These are phyloP conservation scores for Epizoanthus fatuus DNA, from an alignment of 92 coral and sea anemone species.

Conservation along the genomic window DNA sequence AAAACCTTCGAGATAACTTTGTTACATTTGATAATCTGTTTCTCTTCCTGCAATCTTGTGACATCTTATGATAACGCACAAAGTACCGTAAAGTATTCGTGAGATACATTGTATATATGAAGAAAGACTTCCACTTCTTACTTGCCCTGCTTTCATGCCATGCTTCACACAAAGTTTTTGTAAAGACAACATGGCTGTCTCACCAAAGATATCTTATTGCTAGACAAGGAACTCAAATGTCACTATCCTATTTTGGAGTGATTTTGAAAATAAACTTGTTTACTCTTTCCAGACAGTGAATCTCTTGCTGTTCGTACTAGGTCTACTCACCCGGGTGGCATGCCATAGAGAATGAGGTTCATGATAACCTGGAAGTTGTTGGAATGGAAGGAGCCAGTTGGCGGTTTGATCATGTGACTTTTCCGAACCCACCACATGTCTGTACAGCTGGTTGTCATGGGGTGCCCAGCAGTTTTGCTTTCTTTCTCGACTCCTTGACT, in stretches of 20 bases:
- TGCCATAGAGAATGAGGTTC: constrained; percentile 90
- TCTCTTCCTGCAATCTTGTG: too few species aligned
- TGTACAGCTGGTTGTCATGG: constrained; percentile 80
- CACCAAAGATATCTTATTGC: too few species aligned
- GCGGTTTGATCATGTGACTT: constrained; percentile 88
- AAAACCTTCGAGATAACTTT: too few species aligned
- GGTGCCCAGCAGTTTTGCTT: constrained; percentile 59
- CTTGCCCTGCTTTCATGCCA: too few species aligned
- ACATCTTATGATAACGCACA: too few species aligned
- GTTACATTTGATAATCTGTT: too few species aligned
- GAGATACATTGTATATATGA: too few species aligned
- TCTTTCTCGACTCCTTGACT: constrained; percentile 56
- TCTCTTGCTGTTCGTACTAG: neutral
- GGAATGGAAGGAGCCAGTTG: constrained; percentile 95
- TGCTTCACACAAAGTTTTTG: too few species aligned
- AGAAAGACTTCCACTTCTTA: too few species aligned
- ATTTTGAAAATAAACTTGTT: neutral
- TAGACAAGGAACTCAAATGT: too few species aligned
- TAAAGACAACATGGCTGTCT: too few species aligned
- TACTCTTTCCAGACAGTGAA: neutral
- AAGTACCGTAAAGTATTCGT: too few species aligned
- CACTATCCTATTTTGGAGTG: neutral
- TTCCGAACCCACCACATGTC: constrained; percentile 97
- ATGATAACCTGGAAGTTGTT: constrained; percentile 93
- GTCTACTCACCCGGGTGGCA: constrained; percentile 80